Percentiles rank a stretch among this genome's conserved stretches.
Evolutionary conservation across 2,113 vertebrate genomes (phyloP).

Genomic region (Leiothrix lutea): DNA sequence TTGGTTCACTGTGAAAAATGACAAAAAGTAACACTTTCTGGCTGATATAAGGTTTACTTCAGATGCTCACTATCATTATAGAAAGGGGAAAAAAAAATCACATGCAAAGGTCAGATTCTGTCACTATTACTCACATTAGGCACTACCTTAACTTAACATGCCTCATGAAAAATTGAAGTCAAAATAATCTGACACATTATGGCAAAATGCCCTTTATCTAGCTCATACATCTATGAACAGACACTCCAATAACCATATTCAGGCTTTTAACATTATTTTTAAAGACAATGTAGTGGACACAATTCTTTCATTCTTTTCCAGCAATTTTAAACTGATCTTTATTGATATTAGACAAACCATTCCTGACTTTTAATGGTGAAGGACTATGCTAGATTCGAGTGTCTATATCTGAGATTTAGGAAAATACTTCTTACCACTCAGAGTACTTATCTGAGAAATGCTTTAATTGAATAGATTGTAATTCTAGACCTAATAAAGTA

Average conservation of each 20-base stretch:
- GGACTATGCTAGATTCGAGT: not conserved
- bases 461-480: slow-evolving; percentile 42
- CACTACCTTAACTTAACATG: slow-evolving; percentile 40
- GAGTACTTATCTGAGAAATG: not conserved
- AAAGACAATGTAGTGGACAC: slow-evolving; percentile 6
- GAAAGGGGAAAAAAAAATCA: not conserved
- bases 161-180: slow-evolving; percentile 31
- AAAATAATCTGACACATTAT: slow-evolving; percentile 50
- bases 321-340: not conserved
- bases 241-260: slow-evolving; percentile 30
- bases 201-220: slow-evolving; percentile 48
- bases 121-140: slow-evolving; percentile 40
- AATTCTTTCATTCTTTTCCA: slow-evolving; percentile 21
- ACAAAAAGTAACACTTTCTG: not conserved
- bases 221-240: slow-evolving; percentile 17
- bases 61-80: slow-evolving; percentile 4
- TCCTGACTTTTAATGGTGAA: not conserved
- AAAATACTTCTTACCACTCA: not conserved
- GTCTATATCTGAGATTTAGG: not conserved
- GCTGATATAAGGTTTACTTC: not conserved
- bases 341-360: not conserved
- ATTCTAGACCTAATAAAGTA: slow-evolving; percentile 23
- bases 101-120: slow-evolving; percentile 36
- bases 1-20: not conserved
- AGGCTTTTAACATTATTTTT: slow-evolving; percentile 41